Evolutionary conservation across 2,797 vertebrate species (phyloP), one percentile per base, ranked within the genome.

Genomic region (Dallia pectoralis): DNA sequence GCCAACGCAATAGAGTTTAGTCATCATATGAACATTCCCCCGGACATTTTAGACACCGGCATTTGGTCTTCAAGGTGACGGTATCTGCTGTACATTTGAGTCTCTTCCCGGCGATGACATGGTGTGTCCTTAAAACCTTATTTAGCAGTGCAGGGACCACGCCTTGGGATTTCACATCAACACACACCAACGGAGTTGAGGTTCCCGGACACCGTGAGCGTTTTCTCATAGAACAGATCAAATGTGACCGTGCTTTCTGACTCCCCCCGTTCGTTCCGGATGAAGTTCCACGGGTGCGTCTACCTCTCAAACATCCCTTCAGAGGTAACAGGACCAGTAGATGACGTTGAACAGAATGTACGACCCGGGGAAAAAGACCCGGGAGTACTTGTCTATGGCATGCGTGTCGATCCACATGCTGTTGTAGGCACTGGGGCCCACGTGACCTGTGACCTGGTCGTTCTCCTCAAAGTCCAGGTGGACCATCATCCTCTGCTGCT

Each of bases 311-410:
- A 6, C 51, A 25, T 51, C 30, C 33, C 16, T 5, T 64, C 32
- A 66, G 47, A 61, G 7, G 56, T 97, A 97, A 87, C 96, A 95
- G 8, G 95, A 95, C 97, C 97, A 98, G 87, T 98, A 98, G 91
- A 98, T 95, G 84, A 97, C 84, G 73, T 98, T 98, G 87, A 98
- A 98, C 59, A 97, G 86, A 65, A 95, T 91, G 71, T 97, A 98
- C 0, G 96, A 91, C 0, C 93, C 95, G 8, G 97, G 97, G 59
- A 98, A 97, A 87, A 96, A 88, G 68, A 96, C 89, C 74, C 96
- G 90, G 44, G 97, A 96, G 89, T 97, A 98, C 80, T 95, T 96
- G 89, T 97, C 96, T 29, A 98, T 97, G 77, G 93, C 92, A 0
- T 97, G 97, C 0, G 96, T 97, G 89, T 97, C 94, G 0, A 98